phyloP scores from a whole-genome alignment of 2,888 invertebrate genomes.

The Reticulitermes lucifugus region DNA sequence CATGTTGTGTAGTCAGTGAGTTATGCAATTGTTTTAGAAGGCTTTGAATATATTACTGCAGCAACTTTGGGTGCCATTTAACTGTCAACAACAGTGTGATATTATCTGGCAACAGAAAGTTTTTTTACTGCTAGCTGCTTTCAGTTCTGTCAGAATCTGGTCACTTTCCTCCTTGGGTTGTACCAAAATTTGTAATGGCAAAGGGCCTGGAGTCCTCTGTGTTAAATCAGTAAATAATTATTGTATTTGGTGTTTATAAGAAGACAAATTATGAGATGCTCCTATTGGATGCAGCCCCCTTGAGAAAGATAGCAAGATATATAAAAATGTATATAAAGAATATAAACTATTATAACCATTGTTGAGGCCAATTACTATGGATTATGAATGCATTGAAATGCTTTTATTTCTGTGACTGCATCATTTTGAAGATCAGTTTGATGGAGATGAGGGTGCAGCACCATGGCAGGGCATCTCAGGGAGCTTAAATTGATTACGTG shows the following conservation, averaged over 20 bases:
- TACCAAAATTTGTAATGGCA: constrained; percentile 31
- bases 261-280: constrained; percentile 30
- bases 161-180: constrained; percentile 43
- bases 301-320: constrained; percentile 34
- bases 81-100: neutral
- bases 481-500: neutral
- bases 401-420: neutral
- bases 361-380: constrained; percentile 20
- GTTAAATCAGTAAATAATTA: constrained; percentile 42
- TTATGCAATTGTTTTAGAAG: neutral
- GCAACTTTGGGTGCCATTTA: constrained; percentile 8
- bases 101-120: constrained; percentile 1
- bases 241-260: constrained; percentile 46
- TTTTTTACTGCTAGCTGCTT: constrained; percentile 25
- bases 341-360: constrained; percentile 30
- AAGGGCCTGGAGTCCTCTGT: constrained; percentile 33
- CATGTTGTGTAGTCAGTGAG: constrained; percentile 9
- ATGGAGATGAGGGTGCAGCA: neutral
- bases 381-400: constrained; percentile 29
- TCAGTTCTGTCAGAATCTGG: constrained; percentile 36
- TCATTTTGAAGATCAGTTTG: neutral
- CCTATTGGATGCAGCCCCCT: constrained; percentile 13
- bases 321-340: constrained; percentile 37
- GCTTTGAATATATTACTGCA: constrained; percentile 21
- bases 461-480: neutral